phyloP scores from a whole-genome alignment of 2,113 vertebrate genomes.

The Neogale vison region DNA sequence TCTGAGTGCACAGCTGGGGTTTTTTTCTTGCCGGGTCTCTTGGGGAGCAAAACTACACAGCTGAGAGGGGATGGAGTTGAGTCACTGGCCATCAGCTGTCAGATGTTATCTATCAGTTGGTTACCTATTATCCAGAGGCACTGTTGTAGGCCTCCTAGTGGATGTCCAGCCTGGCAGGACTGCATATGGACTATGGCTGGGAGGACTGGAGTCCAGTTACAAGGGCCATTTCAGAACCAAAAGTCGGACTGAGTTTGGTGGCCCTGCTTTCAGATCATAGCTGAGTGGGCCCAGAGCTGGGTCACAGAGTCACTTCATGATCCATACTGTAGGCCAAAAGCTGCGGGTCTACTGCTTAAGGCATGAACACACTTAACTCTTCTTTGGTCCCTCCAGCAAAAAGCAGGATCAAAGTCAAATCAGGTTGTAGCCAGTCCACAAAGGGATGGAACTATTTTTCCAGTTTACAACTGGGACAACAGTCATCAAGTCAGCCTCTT shows the following conservation, averaged over 20 bases:
- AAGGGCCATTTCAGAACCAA: background rate
- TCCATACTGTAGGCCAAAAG: background rate
- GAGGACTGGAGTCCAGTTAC: background rate
- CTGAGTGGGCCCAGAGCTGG: background rate
- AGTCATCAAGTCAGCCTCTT: background rate
- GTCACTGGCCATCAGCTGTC: background rate
- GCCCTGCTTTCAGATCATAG: background rate
- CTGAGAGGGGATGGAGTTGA: background rate
- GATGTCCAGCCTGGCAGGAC: background rate
- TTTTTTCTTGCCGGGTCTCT: background rate
- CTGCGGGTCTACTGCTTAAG: background rate
- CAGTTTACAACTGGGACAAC: background rate
- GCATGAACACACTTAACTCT: background rate
- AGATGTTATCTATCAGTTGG: background rate
- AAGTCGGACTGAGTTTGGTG: background rate
- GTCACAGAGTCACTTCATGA: background rate
- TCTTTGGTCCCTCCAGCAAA: background rate
- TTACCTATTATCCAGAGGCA: background rate
- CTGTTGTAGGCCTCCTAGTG: background rate
- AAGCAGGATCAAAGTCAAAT: background rate
- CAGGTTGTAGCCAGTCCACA: background rate
- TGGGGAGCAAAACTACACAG: background rate
- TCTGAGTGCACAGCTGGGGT: background rate
- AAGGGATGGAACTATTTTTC: background rate
- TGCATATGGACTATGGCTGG: background rate